phyloP scores from a whole-genome alignment of 2,113 vertebrate genomes.

The Redunca redunca region DNA sequence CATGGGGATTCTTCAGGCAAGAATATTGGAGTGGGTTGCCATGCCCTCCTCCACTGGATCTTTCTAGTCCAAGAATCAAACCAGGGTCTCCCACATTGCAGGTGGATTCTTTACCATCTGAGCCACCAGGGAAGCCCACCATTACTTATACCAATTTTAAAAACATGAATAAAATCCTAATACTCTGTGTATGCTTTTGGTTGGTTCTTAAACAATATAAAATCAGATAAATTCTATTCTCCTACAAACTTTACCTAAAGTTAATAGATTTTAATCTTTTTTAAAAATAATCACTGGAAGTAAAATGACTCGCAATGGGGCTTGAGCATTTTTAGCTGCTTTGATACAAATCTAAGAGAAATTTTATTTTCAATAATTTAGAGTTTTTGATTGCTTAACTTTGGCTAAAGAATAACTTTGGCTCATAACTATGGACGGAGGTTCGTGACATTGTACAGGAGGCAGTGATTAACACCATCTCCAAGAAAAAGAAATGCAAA shows the following conservation, averaged over 20 bases:
- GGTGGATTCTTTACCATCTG: not conserved
- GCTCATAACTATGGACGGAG: not conserved
- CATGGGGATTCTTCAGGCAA: not conserved
- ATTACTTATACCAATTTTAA: not conserved
- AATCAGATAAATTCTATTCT: not conserved
- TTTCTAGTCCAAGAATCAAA: not conserved
- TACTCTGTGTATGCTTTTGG: not conserved
- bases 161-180: not conserved
- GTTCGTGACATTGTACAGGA: not conserved
- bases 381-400: not conserved
- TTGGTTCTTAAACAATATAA: not conserved
- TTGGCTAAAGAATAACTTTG: not conserved
- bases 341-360: not conserved
- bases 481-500: not conserved
- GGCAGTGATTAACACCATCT: not conserved
- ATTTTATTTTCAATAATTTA: not conserved
- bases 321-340: not conserved
- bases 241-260: not conserved
- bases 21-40: not conserved
- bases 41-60: not conserved
- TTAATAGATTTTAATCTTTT: constrained; percentile 18
- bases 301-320: not conserved
- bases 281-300: not conserved
- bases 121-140: not conserved
- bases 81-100: not conserved